phyloP scores from a whole-genome alignment of 2,797 vertebrate species.

The Erpetoichthys calabaricus region DNA sequence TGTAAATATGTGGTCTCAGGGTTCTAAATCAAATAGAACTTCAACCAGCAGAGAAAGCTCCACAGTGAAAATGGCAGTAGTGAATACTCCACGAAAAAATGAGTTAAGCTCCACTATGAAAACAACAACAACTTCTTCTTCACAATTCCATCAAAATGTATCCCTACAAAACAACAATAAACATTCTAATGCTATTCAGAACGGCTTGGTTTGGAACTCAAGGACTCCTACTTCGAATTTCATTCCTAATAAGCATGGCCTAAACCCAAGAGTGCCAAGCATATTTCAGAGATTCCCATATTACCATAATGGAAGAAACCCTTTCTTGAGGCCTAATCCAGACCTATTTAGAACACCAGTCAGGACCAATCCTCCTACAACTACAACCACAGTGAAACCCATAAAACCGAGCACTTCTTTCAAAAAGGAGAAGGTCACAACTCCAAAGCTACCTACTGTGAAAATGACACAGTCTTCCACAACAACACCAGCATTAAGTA shows the following conservation, averaged over 20 bases:
- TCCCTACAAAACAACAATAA: conserved; percentile 9
- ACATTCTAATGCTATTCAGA: conserved; percentile 13
- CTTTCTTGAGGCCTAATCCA: conserved; percentile 27
- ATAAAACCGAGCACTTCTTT: neutral
- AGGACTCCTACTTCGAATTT: conserved; percentile 36
- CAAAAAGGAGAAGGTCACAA: conserved; percentile 10
- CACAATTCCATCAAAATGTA: conserved; percentile 17
- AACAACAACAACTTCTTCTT: conserved; percentile 20
- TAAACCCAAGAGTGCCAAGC: conserved; percentile 23
- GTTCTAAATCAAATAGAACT: no score
- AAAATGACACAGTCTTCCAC: conserved; percentile 6
- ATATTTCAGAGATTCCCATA: conserved; percentile 23
- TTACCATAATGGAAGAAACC: conserved; percentile 21
- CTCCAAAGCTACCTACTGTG: conserved; percentile 17
- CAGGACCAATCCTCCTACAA: conserved; percentile 1
- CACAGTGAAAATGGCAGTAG: no score
- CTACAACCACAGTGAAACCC: no score
- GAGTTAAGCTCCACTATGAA: neutral
- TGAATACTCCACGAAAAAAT: no score
- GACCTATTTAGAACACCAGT: conserved; percentile 9
- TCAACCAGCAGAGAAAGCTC: no score
- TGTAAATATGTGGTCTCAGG: no score
- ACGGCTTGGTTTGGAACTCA: conserved; percentile 22
- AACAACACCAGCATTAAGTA: conserved; percentile 5
- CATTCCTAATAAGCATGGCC: conserved; percentile 38